Percentiles rank a stretch among this genome's conserved stretches.
phyloP scores from a whole-genome alignment of 2,113 vertebrate genomes.

The Pseudolaguvia tuberculata region DNA sequence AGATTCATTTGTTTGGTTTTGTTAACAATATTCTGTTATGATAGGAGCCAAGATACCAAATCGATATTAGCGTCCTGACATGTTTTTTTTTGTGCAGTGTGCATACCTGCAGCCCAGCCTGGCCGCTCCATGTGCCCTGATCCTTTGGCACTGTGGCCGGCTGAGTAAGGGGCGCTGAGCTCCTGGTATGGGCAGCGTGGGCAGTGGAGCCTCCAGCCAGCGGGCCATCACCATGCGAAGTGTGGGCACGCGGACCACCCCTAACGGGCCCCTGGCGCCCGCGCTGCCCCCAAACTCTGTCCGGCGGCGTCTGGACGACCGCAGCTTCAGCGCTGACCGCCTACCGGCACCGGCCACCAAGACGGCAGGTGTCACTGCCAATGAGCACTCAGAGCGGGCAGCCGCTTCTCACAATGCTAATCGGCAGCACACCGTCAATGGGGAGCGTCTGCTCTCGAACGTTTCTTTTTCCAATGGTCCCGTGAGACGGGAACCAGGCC shows the following conservation, averaged over 20 bases:
- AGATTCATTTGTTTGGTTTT: too few relatives aligned
- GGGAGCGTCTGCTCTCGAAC: constrained; percentile 73
- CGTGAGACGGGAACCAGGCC: constrained; percentile 46
- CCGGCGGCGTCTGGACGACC: constrained; percentile 43
- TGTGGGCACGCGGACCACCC: constrained; percentile 73
- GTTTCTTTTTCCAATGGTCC: constrained; percentile 52
- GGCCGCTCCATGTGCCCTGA: constrained; percentile 61
- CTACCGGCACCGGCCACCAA: constrained; percentile 40
- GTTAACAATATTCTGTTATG: background rate
- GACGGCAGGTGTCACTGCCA: constrained; percentile 42
- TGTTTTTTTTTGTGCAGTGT: constrained; percentile 40
- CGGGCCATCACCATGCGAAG: constrained; percentile 83
- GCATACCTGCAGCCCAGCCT: constrained; percentile 55
- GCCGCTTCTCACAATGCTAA: constrained; percentile 12
- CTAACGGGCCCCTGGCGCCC: constrained; percentile 38
- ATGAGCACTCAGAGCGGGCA: constrained; percentile 42
- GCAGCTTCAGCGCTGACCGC: constrained; percentile 56
- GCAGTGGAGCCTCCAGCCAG: constrained; percentile 76
- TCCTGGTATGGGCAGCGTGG: constrained; percentile 77
- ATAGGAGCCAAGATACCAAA: too few relatives aligned
- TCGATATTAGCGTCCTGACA: background rate
- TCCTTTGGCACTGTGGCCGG: constrained; percentile 70
- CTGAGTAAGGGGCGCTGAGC: constrained; percentile 67
- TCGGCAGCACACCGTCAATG: constrained; percentile 54
- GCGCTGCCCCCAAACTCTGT: constrained; percentile 32